Percentiles rank a stretch among this genome's conserved stretches.
Conservation (phyloP, 2,113 vertebrate species). For the Neopipo cinnamomea region DNA sequence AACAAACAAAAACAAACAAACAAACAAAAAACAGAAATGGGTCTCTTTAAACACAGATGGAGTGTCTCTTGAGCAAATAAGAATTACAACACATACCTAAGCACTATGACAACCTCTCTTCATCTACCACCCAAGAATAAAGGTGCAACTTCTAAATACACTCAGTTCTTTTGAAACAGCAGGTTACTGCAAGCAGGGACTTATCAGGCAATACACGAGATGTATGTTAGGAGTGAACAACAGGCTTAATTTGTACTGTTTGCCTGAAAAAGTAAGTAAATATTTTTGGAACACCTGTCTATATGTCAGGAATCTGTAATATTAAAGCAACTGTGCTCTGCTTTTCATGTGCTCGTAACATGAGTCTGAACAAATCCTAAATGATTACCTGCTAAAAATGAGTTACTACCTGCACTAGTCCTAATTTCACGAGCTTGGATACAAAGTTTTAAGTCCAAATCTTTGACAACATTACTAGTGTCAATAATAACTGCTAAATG, state of each 20-base stretch:
- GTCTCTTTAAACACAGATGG: neutral
- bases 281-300: neutral
- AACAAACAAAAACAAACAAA: no score
- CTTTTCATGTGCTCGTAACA: neutral
- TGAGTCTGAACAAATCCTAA: neutral
- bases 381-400: neutral
- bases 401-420: neutral
- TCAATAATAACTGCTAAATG: neutral
- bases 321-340: neutral
- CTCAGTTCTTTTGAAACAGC: neutral
- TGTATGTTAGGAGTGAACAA: neutral
- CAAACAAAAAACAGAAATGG: neutral
- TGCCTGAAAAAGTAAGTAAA: neutral
- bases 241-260: neutral
- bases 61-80: neutral
- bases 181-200: neutral
- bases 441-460: neutral
- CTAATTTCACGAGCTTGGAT: neutral
- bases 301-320: neutral
- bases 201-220: neutral
- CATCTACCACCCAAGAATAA: neutral
- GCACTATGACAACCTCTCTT: neutral
- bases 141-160: neutral
- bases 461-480: neutral
- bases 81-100: neutral